Evolutionary conservation across 2,797 vertebrate species (phyloP).

Genomic region (Poliocrania exsul): DNA sequence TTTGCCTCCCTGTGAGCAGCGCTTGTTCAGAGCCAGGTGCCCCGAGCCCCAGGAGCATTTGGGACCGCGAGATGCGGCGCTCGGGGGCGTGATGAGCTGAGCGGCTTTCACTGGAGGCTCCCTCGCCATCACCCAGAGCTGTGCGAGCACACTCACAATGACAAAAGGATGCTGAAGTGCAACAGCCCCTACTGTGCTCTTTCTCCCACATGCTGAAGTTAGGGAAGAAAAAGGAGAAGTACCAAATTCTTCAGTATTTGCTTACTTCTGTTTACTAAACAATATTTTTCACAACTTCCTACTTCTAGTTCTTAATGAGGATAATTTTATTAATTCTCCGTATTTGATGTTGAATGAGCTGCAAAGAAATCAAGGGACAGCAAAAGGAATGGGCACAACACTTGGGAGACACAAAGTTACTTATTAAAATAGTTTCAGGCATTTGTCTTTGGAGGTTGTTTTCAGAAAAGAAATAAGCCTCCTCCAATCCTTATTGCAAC

Average conservation of each 20-base stretch:
- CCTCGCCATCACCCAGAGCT: neutral
- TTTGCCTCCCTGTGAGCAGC: neutral
- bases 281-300: neutral
- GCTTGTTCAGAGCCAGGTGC: accelerated
- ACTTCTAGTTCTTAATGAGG: neutral
- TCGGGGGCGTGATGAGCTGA: neutral
- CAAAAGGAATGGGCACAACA: neutral
- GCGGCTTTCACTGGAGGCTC: neutral
- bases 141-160: accelerated
- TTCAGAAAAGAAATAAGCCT: neutral
- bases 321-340: neutral
- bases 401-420: neutral
- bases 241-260: neutral
- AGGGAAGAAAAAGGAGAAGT: neutral
- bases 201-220: neutral
- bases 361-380: neutral
- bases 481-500: neutral
- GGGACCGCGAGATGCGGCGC: accelerated
- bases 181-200: neutral
- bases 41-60: neutral
- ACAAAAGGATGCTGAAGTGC: neutral
- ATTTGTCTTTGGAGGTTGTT: neutral
- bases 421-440: neutral
- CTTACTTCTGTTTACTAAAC: neutral
- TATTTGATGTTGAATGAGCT: neutral